Evolutionary conservation across 2,113 vertebrate species (phyloP), one percentile per base, ranked within the genome.

Genomic region (Hyla sarda): DNA sequence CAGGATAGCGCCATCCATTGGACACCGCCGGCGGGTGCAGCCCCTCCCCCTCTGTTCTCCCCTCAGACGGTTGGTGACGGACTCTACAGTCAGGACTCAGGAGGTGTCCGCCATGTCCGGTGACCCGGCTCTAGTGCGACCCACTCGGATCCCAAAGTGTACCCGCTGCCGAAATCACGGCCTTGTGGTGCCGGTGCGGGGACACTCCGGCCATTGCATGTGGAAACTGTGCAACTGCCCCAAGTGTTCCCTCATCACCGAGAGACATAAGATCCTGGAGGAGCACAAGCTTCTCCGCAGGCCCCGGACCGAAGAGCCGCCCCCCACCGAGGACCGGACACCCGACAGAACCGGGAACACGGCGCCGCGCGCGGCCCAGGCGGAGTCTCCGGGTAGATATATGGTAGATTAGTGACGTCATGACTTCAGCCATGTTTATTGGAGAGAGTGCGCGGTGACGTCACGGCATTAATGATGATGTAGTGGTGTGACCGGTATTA

Each of bases 151-250:
- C 1, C 96, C 95, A 0, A 96, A 94, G 86, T 97, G 96, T 83
- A 93, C 95, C 0, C 93, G 95, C 54, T 97, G 96, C 89, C 90
- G 96, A 9, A 96, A 97, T 88, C 96, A 97, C 0, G 96, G 96
- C 25, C 93, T 95, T 16, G 86, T 93, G 86, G 96, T 96, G 52
- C 93, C 92, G 0, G 91, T 96, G 82, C 96, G 96, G 84, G 96
- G 96, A 67, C 96, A 97, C 0, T 87, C 93, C 0, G 95, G 94
- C 5, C 92, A 91, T 9, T 97, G 96, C 71, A 91, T 85, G 85
- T 97, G 95, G 93, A 92, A 94, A 87, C 87, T 87, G 7, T 97
- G 96, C 90, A 48, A 58, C 41, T 97, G 96, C 32, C 91, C 94
- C 69, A 97, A 97, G 88, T 97, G 96, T 34, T 88, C 88, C 32